Evolutionary conservation across 1,140 invertebrate genomes (phyloP), one percentile per base, ranked within the genome.

Genomic region (Cherax destructor): DNA sequence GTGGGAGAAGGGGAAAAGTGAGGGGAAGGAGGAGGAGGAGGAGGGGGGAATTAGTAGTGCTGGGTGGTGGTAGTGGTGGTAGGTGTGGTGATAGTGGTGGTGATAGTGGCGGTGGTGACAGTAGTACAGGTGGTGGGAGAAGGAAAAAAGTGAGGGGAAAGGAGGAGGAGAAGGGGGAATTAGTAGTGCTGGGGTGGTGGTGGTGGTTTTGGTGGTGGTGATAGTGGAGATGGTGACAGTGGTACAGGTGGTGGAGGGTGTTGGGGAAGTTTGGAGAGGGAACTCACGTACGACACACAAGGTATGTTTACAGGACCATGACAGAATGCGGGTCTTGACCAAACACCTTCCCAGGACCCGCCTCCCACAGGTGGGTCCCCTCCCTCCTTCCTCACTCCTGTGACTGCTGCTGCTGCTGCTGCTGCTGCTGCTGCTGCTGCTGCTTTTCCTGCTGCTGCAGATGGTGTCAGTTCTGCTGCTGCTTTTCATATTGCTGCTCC

Each of bases 241-340:
- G 18, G 69, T 6, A 30, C n/a, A 30, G 11, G 69, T 74, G 69
- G 41, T 13, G 56, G 30, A 7, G 18, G 56, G 24, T 47, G 10
- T 61, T 49, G 16, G 41, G 30, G 52, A 18, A 21, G 47, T 5
- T 24, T 69, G 16, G 47, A 79, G 81, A 3, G 4, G 16, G 56
- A 16, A 21, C 50, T 81, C 79, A 81, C 79, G 79, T 81, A 81
- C 79, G 50, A 50, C 21, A 81, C 79, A 81, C 79, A 81, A 21
- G 21, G 50, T 18, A n/a, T 81, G 79, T 81, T 81, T 81, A 81
- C 79, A 81, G 9, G 79, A 56, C 79, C 79, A 81, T 81, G 79
- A 81, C 79, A 81, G 56, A 81, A 81, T 81, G 79, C 79, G 79
- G 79, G 79, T 81, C 79, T 59, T 30, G 69, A 11, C 69, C 69